A percentile compares a stretch with the other conserved stretches of the same genome.
Evolutionary conservation across 2,113 vertebrate species (phyloP).

Genomic region (Eurypyga helias): DNA sequence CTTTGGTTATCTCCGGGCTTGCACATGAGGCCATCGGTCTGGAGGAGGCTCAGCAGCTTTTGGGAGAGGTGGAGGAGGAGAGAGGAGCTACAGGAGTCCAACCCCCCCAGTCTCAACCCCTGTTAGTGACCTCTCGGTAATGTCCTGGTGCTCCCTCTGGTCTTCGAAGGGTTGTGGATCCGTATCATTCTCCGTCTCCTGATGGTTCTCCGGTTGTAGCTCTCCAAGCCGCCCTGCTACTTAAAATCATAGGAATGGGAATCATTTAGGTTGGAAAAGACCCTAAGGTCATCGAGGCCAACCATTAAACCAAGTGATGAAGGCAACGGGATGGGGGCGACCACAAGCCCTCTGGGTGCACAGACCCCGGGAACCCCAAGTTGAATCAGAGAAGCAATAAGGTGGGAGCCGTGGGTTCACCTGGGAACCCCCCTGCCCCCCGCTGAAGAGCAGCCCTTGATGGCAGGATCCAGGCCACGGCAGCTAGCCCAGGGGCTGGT

Average conservation of each 20-base stretch:
- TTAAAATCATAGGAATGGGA: neutral
- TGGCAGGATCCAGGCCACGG: no score
- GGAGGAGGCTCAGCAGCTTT: neutral
- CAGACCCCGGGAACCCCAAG: neutral
- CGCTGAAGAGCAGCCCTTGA: accelerated
- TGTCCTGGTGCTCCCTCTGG: neutral
- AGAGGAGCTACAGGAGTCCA: neutral
- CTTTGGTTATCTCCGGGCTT: neutral
- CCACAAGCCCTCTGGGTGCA: neutral
- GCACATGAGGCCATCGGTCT: neutral
- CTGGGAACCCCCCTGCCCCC: neutral
- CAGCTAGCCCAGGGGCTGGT: neutral
- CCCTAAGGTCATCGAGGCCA: neutral
- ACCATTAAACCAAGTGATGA: accelerated
- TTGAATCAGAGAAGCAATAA: neutral
- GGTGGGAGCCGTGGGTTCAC: neutral
- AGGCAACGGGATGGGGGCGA: neutral
- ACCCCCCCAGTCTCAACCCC: neutral
- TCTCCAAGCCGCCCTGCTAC: neutral
- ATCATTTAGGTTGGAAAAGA: neutral
- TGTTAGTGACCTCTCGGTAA: neutral
- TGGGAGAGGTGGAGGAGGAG: neutral
- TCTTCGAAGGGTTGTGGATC: neutral
- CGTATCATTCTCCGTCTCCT: neutral
- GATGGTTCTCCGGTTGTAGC: neutral